Percentiles rank a stretch among this genome's conserved stretches.
phyloP scores from a whole-genome alignment of 2,797 vertebrate genomes.

The Dendrocincla tyrannina region DNA sequence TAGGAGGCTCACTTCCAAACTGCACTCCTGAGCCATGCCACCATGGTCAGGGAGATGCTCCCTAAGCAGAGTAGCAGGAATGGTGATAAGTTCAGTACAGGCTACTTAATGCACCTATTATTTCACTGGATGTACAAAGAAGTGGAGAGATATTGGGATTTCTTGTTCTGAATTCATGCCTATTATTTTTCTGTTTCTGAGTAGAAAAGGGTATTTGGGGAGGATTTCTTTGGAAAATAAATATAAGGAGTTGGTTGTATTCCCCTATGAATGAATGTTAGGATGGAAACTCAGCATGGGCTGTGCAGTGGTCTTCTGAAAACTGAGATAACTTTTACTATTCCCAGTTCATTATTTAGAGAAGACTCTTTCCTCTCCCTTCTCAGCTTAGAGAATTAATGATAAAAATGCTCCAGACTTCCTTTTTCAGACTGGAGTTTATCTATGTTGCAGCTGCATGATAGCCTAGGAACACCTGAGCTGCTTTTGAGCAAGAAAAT shows the following conservation, averaged over 20 bases:
- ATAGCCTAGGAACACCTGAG: neutral
- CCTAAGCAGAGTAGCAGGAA: neutral
- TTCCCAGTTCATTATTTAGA: neutral
- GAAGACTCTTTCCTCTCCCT: neutral
- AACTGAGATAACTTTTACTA: neutral
- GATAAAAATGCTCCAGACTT: neutral
- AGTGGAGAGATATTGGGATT: accelerated
- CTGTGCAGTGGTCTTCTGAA: neutral
- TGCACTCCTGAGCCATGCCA: neutral
- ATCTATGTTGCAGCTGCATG: neutral
- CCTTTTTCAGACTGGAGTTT: neutral
- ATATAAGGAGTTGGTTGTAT: neutral
- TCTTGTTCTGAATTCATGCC: neutral
- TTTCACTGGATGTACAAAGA: neutral
- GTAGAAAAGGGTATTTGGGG: neutral
- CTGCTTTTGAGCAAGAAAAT: neutral
- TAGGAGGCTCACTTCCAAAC: neutral
- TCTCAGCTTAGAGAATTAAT: neutral
- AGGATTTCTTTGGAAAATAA: neutral
- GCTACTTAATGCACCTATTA: neutral
- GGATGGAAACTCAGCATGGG: neutral
- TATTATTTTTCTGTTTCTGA: neutral
- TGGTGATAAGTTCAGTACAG: neutral
- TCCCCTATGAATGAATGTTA: neutral
- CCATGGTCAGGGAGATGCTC: neutral